Conservation (phyloP, 2,888 invertebrate species). For the Cephalotes varians region DNA sequence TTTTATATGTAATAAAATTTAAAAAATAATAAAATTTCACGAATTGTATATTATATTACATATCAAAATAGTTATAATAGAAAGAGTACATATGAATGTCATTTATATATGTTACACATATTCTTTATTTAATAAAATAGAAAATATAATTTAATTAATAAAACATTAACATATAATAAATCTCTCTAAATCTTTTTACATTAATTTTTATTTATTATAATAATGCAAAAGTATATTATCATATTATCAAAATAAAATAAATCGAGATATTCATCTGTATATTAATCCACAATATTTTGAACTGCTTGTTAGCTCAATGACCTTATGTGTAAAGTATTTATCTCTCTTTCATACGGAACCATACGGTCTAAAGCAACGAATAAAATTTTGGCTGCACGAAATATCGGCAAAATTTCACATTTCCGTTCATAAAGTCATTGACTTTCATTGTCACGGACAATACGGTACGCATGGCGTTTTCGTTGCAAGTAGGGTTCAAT, state of each 20-base stretch:
- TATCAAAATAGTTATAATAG: not conserved
- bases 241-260: not conserved
- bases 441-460: conserved; percentile 41
- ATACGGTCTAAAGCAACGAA: conserved; percentile 11
- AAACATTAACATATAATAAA: not conserved
- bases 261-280: not conserved
- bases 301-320: conserved; percentile 17
- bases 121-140: not conserved
- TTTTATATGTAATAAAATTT: not conserved
- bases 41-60: not conserved
- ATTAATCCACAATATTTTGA: not conserved
- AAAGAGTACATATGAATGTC: not conserved
- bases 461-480: conserved; percentile 50
- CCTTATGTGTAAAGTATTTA: not conserved
- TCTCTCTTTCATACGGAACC: not conserved
- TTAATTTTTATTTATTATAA: not conserved
- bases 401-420: conserved; percentile 41
- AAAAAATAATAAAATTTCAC: not conserved
- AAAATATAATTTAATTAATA: not conserved
- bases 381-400: not conserved
- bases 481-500: conserved; percentile 62
- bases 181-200: not conserved
- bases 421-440: conserved; percentile 52
- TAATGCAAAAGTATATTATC: not conserved
- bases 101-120: not conserved